Percentiles rank a stretch among this genome's conserved stretches.
Conservation (phyloP, 2,113 vertebrate species). For the Calidris pygmaea region DNA sequence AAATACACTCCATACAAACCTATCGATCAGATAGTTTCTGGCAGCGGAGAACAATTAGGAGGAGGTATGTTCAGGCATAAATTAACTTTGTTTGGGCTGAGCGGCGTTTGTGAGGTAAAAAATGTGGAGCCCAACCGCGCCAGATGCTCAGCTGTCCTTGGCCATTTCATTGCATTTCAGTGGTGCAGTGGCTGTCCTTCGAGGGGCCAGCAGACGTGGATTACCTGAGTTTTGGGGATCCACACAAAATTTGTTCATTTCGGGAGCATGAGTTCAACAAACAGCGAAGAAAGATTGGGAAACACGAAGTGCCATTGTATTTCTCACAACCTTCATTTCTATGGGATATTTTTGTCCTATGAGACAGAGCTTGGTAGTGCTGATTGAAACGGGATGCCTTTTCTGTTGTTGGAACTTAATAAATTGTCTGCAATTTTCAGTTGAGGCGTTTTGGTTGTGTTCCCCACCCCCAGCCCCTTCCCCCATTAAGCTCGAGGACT, state of each 20-base stretch:
- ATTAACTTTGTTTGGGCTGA: neutral
- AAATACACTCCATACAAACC: neutral
- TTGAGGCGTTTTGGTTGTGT: neutral
- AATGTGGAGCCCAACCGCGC: neutral
- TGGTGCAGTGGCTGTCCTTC: neutral
- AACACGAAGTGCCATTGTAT: neutral
- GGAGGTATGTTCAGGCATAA: neutral
- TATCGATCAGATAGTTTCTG: neutral
- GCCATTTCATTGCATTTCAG: neutral
- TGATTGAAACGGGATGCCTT: neutral
- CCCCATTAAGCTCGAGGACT: neutral
- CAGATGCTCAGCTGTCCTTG: neutral
- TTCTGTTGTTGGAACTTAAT: neutral
- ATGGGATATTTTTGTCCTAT: neutral
- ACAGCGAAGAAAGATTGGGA: neutral
- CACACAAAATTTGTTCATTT: neutral
- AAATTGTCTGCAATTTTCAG: neutral
- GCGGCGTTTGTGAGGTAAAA: neutral
- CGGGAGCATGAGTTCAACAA: neutral
- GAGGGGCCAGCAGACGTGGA: neutral
- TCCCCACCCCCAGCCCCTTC: no score
- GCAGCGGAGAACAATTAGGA: neutral
- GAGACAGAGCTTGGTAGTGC: neutral
- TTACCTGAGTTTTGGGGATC: neutral
- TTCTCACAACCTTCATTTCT: neutral